Base-by-base conservation (phyloP, 2,113 vertebrate genomes). In the Pachyramphus minor region DNA sequence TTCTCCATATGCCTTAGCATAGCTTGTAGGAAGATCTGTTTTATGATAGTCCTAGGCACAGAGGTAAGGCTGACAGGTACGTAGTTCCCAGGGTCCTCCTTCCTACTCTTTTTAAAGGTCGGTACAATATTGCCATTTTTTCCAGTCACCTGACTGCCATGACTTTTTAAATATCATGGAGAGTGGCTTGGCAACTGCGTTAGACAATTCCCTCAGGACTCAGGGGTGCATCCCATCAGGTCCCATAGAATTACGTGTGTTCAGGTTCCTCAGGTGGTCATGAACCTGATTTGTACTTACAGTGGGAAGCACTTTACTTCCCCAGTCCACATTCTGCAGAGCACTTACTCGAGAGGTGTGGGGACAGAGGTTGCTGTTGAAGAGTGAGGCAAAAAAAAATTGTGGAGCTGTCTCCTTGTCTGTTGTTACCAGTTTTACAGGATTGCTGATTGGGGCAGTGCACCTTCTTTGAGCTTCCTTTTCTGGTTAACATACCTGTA, bases 381-480 rank as follows among this genome's bases (percentile, higher is more conserved):
- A 58, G 27, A 17, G 18, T 19, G 50, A 58, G 31, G 50, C 50
- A 42, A 80, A 81, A 60, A 56, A 23, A 42, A 22, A 31, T 35
- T 49, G 5, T 50, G 49, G 67, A 50, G 31, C 14, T 33, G 25
- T 73, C 31, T 42, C 28, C 17, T 58, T 80, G 25, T 56, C 42
- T 19, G 14, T 37, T 42, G 11, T 42, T 58, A 73, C 35, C 14
- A 19, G 31, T 73, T 58, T 73, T 73, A 19, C 42, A 80, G 22
- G 18, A 50, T 44, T 81, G 12, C 1, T n/a, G 31, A 23, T 21
- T 37, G 0, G 6, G 5, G 17, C 9, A 5, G 2, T 50, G 24
- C 27, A 23, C 41, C 31, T 63, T 52, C 13, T 78, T 50, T 80
- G 76, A 66, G 35, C 25, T 64, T 64, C 41, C 14, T 56, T 79